These are phyloP conservation scores for Melanotaenia pygmaea DNA, from an alignment of 2,797 vertebrate genomes.

Conservation along the genomic window DNA sequence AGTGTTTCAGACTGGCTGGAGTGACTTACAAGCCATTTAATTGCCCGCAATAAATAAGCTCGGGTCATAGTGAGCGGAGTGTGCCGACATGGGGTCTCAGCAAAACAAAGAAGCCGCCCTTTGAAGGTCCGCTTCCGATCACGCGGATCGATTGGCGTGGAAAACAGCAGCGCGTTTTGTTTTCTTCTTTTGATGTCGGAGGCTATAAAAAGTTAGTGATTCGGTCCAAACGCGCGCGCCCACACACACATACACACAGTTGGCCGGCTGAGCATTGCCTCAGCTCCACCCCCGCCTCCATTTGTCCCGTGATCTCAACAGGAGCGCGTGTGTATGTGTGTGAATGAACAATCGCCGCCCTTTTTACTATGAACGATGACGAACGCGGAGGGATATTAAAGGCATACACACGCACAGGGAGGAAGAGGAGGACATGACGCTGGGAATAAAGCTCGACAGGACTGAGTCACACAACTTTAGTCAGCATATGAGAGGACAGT, in stretches of 20 bases:
- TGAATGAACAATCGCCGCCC: slow-evolving; percentile 75
- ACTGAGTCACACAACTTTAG: slow-evolving; percentile 48
- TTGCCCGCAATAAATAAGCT: slow-evolving; percentile 66
- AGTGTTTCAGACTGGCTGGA: slow-evolving; percentile 4
- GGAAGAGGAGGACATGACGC: slow-evolving; percentile 3
- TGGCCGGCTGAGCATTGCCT: slow-evolving; percentile 33
- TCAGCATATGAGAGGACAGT: slow-evolving; percentile 22
- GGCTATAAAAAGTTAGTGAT: slow-evolving; percentile 57
- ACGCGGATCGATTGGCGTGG: slow-evolving; percentile 64
- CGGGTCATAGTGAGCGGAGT: slow-evolving; percentile 53
- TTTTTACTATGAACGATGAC: slow-evolving; percentile 72
- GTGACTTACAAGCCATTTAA: slow-evolving; percentile 61
- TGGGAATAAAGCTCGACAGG: slow-evolving; percentile 32
- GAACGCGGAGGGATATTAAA: slow-evolving; percentile 60
- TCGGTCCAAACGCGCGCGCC: neutral
- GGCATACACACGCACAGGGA: slow-evolving; percentile 30
- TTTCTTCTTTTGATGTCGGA: slow-evolving; percentile 66
- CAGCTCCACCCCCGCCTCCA: slow-evolving; percentile 59
- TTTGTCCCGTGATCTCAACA: slow-evolving; percentile 61
- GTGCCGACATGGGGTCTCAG: slow-evolving; percentile 64
- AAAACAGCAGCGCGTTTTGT: slow-evolving; percentile 51
- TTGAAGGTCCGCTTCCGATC: slow-evolving; percentile 77
- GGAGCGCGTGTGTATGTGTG: slow-evolving; percentile 27
- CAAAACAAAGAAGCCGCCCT: slow-evolving; percentile 50
- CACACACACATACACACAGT: neutral